A percentile compares a stretch with the other conserved stretches of the same genome.
phyloP scores from a whole-genome alignment of 2,888 invertebrate species.

The Oligia fasciuncula region DNA sequence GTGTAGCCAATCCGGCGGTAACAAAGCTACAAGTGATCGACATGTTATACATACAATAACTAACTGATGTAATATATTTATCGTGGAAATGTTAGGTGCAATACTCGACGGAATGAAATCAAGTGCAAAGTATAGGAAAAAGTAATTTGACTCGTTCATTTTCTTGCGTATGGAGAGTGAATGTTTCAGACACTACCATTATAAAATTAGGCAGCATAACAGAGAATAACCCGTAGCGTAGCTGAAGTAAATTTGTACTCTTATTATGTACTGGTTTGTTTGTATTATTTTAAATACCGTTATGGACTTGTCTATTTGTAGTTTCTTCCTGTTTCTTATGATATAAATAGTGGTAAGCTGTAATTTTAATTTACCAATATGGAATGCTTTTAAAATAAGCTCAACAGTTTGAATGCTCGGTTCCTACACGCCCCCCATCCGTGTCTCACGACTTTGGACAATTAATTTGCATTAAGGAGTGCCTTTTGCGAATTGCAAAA shows the following conservation, averaged over 20 bases:
- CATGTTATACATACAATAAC: conserved; percentile 69
- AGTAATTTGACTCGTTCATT: conserved; percentile 72
- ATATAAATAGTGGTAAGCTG: conserved; percentile 76
- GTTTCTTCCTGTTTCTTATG: conserved; percentile 83
- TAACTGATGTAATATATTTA: conserved; percentile 78
- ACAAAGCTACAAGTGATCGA: conserved; percentile 63
- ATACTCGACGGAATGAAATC: conserved; percentile 76
- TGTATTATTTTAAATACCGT: conserved; percentile 71
- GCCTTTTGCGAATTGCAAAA: conserved; percentile 82
- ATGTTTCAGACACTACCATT: conserved; percentile 69
- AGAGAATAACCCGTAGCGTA: conserved; percentile 70
- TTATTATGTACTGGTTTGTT: conserved; percentile 72
- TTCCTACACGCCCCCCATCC: conserved; percentile 59
- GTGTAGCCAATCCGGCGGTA: conserved; percentile 54
- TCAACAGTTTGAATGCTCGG: conserved; percentile 70
- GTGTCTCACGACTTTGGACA: conserved; percentile 57
- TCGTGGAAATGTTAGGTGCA: conserved; percentile 81
- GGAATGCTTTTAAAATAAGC: conserved; percentile 70
- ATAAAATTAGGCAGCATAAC: conserved; percentile 72
- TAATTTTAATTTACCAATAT: conserved; percentile 66
- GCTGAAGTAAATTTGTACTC: conserved; percentile 68
- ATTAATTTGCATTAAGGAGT: conserved; percentile 82
- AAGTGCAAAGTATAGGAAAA: conserved; percentile 74
- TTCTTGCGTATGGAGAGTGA: conserved; percentile 72
- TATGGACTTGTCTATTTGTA: conserved; percentile 79